phyloP scores from a whole-genome alignment of 2,888 invertebrate genomes.

The Pollenia angustigena region DNA sequence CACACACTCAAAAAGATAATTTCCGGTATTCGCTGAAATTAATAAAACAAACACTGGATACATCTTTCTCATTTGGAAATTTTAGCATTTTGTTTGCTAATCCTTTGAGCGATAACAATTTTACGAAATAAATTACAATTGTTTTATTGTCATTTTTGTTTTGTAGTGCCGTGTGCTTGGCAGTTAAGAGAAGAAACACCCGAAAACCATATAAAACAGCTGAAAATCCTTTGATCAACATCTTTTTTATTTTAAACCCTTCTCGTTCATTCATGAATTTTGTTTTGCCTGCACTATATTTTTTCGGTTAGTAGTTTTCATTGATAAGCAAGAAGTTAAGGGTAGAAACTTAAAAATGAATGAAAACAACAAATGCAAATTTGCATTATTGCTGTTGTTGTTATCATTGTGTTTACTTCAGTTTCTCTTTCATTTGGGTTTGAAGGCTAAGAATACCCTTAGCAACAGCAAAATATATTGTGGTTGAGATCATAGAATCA shows the following conservation, averaged over 20 bases:
- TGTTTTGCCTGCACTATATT: constrained; percentile 28
- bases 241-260: not conserved
- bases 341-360: constrained; percentile 33
- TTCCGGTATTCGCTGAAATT: constrained; percentile 65
- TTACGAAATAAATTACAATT: constrained; percentile 29
- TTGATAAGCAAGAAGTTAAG: constrained; percentile 43
- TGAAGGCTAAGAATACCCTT: constrained; percentile 51
- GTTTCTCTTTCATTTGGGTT: constrained; percentile 27
- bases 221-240: constrained; percentile 48
- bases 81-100: constrained; percentile 45
- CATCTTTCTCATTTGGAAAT: not conserved
- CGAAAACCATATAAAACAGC: constrained; percentile 47
- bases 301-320: constrained; percentile 55
- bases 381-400: constrained; percentile 20
- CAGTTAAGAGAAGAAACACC: not conserved
- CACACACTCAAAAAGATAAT: constrained; percentile 47
- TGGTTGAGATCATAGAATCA: constrained; percentile 43
- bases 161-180: not conserved
- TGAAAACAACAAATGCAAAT: constrained; percentile 63
- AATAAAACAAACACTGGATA: constrained; percentile 10
- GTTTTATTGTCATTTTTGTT: constrained; percentile 45
- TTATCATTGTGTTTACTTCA: constrained; percentile 1
- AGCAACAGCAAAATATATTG: constrained; percentile 60
- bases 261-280: constrained; percentile 43
- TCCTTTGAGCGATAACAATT: constrained; percentile 50